Conservation (phyloP, 64 coral and sea anemone species). For the Stylophora pistillata region DNA sequence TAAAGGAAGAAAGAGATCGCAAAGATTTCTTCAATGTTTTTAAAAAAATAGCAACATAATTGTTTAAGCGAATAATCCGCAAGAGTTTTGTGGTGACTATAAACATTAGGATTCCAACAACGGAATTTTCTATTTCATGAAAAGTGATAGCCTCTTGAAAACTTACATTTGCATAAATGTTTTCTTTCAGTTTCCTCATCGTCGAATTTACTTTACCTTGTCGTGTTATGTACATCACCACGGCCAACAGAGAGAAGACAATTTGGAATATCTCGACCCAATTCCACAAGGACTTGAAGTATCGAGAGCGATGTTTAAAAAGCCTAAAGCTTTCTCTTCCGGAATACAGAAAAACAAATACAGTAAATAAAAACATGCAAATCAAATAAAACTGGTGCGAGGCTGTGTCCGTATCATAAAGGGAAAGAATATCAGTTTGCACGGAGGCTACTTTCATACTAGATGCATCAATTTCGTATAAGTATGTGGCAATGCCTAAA, state of each 20-base stretch:
- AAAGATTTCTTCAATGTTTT: no score
- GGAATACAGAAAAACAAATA: no score
- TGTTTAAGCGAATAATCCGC: no score
- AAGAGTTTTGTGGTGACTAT: no score
- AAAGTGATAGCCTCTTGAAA: neutral
- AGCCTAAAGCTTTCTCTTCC: neutral
- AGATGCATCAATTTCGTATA: constrained; percentile 19
- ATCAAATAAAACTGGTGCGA: no score
- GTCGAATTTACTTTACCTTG: neutral
- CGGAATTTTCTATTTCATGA: neutral
- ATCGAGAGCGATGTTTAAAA: neutral
- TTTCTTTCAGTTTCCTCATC: neutral
- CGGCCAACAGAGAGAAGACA: neutral
- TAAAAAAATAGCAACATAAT: no score
- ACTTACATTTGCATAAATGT: constrained; percentile 10
- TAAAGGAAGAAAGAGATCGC: no score
- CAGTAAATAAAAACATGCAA: no score
- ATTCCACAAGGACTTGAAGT: neutral
- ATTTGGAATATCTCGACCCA: neutral
- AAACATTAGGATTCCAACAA: neutral
- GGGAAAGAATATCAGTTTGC: no score
- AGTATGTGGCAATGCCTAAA: neutral
- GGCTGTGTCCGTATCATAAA: no score
- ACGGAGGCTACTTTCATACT: neutral
- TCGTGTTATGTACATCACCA: neutral